These are phyloP conservation scores for Crossaster papposus DNA, from an alignment of 53 echinoderm and acorn worm species.

Conservation along the genomic window DNA sequence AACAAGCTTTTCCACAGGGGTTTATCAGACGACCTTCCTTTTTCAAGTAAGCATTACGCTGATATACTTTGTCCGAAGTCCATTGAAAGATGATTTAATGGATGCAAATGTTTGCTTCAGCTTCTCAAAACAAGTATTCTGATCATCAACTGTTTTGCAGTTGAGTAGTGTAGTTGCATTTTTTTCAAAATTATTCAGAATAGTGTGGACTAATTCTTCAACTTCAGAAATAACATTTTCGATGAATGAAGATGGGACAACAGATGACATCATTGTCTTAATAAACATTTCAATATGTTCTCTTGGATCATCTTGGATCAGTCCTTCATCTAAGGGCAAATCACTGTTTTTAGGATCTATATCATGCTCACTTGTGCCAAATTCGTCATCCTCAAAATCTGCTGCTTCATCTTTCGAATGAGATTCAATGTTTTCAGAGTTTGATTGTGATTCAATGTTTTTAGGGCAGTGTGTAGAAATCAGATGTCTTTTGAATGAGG, in stretches of 20 bases:
- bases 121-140: conserved; percentile 11
- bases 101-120: conserved; percentile 20
- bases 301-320: background rate
- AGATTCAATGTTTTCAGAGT: too few relatives aligned
- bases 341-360: conserved; percentile 3
- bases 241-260: conserved; percentile 29
- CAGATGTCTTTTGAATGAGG: conserved; percentile 25
- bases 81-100: conserved; percentile 30
- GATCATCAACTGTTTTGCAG: background rate
- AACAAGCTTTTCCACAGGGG: conserved; percentile 31
- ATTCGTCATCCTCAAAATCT: background rate
- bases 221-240: conserved; percentile 20
- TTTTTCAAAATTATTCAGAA: background rate
- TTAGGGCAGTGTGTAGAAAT: conserved; percentile 3
- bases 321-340: conserved; percentile 23
- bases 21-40: conserved; percentile 27
- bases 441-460: background rate
- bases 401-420: background rate
- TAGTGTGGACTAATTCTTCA: conserved; percentile 19
- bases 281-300: conserved; percentile 16
- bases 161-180: background rate
- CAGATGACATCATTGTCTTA: conserved; percentile 29
- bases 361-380: background rate
- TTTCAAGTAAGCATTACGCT: conserved; percentile 31
- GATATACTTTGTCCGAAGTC: conserved; percentile 43